These are phyloP conservation scores for Scylla paramamosain DNA, from an alignment of 1,140 invertebrate genomes.

Conservation along the genomic window DNA sequence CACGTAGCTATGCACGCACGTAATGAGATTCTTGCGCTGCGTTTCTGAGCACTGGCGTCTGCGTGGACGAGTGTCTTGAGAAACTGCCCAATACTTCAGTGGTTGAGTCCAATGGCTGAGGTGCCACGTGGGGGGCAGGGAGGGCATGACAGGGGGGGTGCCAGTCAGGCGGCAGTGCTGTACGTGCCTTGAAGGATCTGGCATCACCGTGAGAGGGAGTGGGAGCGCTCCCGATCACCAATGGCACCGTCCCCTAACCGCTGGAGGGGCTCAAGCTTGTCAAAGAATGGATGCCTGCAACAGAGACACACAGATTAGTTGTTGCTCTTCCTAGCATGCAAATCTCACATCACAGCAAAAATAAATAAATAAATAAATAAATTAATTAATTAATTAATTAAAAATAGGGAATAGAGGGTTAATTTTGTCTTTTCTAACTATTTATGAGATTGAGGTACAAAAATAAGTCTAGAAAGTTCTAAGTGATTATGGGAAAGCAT, in stretches of 20 bases:
- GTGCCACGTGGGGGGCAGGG: constrained; percentile 43
- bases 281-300: constrained; percentile 93
- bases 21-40: constrained; percentile 47
- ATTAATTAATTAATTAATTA: background rate
- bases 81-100: constrained; percentile 10
- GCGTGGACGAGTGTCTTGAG: constrained; percentile 27
- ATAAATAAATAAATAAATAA: background rate
- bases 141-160: constrained; percentile 40
- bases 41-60: constrained; percentile 27
- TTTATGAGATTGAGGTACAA: too few relatives aligned
- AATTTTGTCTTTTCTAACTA: background rate
- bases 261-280: constrained; percentile 88
- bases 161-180: constrained; percentile 71
- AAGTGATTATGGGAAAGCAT: too few relatives aligned
- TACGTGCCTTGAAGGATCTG: constrained; percentile 65
- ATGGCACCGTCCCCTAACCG: constrained; percentile 83
- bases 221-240: constrained; percentile 78
- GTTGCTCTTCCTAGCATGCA: background rate
- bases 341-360: background rate
- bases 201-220: constrained; percentile 79
- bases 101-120: constrained; percentile 45
- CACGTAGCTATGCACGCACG: background rate
- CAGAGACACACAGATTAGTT: background rate
- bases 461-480: too few relatives aligned
- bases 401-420: background rate